Percentiles rank a stretch among this genome's conserved stretches.
Conservation (phyloP, 2,113 vertebrate species). For the Haplochromis vanheusdeni region DNA sequence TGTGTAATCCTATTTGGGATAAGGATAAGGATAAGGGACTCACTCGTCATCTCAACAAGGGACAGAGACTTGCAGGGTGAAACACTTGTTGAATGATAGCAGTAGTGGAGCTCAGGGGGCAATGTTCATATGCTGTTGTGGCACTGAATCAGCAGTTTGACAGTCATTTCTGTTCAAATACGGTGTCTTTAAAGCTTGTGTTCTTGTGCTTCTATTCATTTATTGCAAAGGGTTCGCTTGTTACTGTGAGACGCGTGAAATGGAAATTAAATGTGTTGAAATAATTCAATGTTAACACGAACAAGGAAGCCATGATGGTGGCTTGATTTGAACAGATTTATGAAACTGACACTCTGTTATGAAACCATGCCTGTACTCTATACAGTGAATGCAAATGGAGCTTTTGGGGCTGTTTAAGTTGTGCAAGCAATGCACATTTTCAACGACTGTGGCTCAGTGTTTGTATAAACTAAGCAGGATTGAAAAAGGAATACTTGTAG, state of each 20-base stretch:
- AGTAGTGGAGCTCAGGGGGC: not conserved
- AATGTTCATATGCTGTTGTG: slow-evolving; percentile 17
- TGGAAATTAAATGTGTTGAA: not conserved
- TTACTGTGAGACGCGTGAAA: not conserved
- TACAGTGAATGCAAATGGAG: not conserved
- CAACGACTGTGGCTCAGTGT: not conserved
- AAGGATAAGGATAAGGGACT: slow-evolving; percentile 19
- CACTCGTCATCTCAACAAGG: not conserved
- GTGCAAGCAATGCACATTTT: not conserved
- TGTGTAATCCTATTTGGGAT: slow-evolving; percentile 58
- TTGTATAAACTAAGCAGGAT: not conserved
- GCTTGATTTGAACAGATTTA: not conserved
- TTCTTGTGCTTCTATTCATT: not conserved
- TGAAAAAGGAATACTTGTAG: not conserved
- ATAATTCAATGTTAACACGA: not conserved
- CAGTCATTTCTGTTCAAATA: not conserved
- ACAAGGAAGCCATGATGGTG: not conserved
- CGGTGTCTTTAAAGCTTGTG: not conserved
- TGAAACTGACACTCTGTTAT: not conserved
- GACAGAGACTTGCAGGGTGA: not conserved
- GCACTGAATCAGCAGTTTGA: not conserved
- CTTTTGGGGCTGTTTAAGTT: not conserved
- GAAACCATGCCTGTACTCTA: not conserved
- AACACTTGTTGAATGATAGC: slow-evolving; percentile 56
- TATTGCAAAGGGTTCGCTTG: not conserved